These are phyloP conservation scores for Phainopepla nitens DNA, from an alignment of 2,113 vertebrate species.

Conservation along the genomic window DNA sequence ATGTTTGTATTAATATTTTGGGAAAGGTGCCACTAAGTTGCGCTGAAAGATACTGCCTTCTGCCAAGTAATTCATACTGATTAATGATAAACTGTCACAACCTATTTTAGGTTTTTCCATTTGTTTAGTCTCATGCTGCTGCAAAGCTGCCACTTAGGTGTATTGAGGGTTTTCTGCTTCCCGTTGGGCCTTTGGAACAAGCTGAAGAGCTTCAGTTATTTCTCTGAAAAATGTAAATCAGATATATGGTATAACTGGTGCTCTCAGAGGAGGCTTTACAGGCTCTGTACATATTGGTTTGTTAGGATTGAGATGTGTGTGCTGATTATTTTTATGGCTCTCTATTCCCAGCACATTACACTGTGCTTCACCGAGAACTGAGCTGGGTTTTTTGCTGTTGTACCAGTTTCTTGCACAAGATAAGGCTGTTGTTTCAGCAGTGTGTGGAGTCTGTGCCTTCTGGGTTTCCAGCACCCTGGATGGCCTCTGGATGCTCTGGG, in stretches of 20 bases:
- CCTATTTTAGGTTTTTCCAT: slow-evolving; percentile 52
- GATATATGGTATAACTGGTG: background rate
- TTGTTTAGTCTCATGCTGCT: slow-evolving; percentile 51
- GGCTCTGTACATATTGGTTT: background rate
- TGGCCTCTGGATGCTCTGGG: background rate
- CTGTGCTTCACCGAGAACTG: background rate
- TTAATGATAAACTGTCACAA: slow-evolving; percentile 43
- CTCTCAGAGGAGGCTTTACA: slow-evolving; percentile 30
- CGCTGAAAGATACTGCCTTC: background rate
- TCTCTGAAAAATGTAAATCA: slow-evolving; percentile 32
- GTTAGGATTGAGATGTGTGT: background rate
- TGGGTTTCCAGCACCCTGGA: background rate
- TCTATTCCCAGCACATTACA: background rate
- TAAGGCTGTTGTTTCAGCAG: background rate
- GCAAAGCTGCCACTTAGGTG: slow-evolving; percentile 2
- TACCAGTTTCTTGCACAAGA: background rate
- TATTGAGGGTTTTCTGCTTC: slow-evolving; percentile 19
- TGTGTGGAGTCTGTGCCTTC: background rate
- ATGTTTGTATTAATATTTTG: slow-evolving; percentile 49
- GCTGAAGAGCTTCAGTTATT: slow-evolving; percentile 21
- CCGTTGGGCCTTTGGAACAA: background rate
- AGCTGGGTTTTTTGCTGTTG: background rate
- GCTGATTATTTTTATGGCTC: background rate
- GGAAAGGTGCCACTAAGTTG: slow-evolving; percentile 54
- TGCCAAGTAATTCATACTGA: slow-evolving; percentile 52